These are phyloP conservation scores for Catamblyrhynchus diadema DNA, from an alignment of 2,797 vertebrate species.

Conservation along the genomic window DNA sequence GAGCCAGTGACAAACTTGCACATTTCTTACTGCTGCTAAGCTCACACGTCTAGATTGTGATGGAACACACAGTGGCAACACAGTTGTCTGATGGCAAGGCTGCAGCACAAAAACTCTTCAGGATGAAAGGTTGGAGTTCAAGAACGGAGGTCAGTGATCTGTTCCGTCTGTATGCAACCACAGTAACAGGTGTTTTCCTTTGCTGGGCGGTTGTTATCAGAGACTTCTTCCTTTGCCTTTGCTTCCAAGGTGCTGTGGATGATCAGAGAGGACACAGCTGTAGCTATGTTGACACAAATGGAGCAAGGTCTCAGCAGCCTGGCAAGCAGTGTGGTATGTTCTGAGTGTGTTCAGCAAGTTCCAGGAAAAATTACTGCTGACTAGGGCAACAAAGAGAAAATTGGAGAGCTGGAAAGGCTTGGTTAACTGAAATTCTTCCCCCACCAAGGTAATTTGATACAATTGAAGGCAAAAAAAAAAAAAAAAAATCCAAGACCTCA, in stretches of 20 bases:
- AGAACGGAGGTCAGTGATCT: background rate
- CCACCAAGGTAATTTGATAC: background rate
- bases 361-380: background rate
- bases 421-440: background rate
- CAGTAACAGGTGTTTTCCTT: background rate
- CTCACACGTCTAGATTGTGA: background rate
- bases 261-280: background rate
- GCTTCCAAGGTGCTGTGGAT: background rate
- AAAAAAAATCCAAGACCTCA: background rate
- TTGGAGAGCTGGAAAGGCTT: background rate
- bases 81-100: background rate
- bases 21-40: background rate
- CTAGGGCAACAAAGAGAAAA: background rate
- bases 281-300: background rate
- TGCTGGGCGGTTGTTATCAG: background rate
- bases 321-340: fast-evolving
- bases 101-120: background rate
- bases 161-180: background rate
- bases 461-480: background rate
- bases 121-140: background rate
- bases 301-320: background rate
- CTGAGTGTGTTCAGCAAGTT: background rate
- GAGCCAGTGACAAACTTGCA: background rate
- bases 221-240: background rate
- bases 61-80: background rate